Conservation (phyloP, 1,140 invertebrate genomes). For the Helicoverpa armigera region DNA sequence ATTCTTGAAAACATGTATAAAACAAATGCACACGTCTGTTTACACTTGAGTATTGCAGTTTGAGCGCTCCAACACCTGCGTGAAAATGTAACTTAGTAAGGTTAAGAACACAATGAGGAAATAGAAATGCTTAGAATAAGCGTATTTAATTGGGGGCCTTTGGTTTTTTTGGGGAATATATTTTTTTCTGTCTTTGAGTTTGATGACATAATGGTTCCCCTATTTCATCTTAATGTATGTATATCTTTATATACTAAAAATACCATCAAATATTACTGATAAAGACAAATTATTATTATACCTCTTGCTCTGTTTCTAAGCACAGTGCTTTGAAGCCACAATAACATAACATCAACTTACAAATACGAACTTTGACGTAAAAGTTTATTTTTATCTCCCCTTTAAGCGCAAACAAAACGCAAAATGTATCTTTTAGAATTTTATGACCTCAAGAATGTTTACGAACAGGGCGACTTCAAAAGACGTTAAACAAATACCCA, state of each 20-base stretch:
- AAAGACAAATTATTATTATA: too few relatives aligned
- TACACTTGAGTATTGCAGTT: slow-evolving; percentile 9
- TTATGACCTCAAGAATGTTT: not conserved
- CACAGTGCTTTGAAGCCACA: too few relatives aligned
- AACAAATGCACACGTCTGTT: not conserved
- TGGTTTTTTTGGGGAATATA: not conserved
- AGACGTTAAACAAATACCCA: slow-evolving; percentile 13
- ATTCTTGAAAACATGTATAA: not conserved
- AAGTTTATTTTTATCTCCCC: not conserved
- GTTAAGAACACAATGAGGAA: not conserved
- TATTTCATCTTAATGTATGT: too few relatives aligned
- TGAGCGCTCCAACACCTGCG: slow-evolving; percentile 32
- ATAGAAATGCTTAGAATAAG: too few relatives aligned
- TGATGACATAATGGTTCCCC: too few relatives aligned
- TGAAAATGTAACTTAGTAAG: slow-evolving; percentile 19
- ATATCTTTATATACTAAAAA: not conserved
- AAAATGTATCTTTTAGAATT: slow-evolving; percentile 8
- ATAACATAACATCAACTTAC: too few relatives aligned
- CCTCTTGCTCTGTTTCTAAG: too few relatives aligned
- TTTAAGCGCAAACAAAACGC: not conserved
- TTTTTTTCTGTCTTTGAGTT: not conserved
- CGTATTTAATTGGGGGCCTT: not conserved
- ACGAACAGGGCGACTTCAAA: slow-evolving; percentile 18
- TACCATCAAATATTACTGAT: not conserved
- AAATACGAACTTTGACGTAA: not conserved